Evolutionary conservation across 2,888 invertebrate genomes (phyloP).

Genomic region (Lottia scabra): DNA sequence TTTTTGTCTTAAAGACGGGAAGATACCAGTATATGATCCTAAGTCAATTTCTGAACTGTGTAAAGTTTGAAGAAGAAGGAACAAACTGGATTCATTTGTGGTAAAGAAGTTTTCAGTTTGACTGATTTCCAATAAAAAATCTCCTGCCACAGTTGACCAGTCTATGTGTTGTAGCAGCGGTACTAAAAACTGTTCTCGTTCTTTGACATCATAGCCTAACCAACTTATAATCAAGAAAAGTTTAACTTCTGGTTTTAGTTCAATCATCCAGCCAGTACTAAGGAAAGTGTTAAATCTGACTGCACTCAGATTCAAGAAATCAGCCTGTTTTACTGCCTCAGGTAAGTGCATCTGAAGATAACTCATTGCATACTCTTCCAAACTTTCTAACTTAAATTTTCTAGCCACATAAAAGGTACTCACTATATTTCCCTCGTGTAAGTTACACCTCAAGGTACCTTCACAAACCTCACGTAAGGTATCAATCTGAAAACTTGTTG

Average conservation of each 20-base stretch:
- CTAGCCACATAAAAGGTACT: slow-evolving; percentile 75
- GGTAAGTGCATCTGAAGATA: slow-evolving; percentile 71
- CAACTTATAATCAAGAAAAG: slow-evolving; percentile 58
- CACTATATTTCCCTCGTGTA: slow-evolving; percentile 76
- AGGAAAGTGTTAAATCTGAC: slow-evolving; percentile 51
- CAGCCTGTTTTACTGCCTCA: slow-evolving; percentile 55
- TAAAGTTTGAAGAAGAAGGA: slow-evolving; percentile 72
- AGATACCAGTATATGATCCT: slow-evolving; percentile 50
- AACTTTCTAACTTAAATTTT: slow-evolving; percentile 74
- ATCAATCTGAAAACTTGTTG: slow-evolving; percentile 76
- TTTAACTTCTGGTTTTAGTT: slow-evolving; percentile 48
- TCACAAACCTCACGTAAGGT: slow-evolving; percentile 76
- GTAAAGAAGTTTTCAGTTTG: slow-evolving; percentile 74
- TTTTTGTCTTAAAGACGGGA: slow-evolving; percentile 46
- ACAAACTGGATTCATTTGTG: slow-evolving; percentile 74
- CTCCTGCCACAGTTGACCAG: slow-evolving; percentile 57
- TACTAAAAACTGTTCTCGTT: slow-evolving; percentile 74
- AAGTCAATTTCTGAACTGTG: slow-evolving; percentile 71
- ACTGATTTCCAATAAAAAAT: slow-evolving; percentile 71
- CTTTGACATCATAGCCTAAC: slow-evolving; percentile 58
- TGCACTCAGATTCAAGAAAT: slow-evolving; percentile 49
- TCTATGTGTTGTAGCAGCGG: slow-evolving; percentile 70
- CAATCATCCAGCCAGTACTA: slow-evolving; percentile 49
- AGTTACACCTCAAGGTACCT: slow-evolving; percentile 76
- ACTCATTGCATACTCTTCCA: slow-evolving; percentile 73